Evolutionary conservation across 2,113 vertebrate species (phyloP).

Genomic region (Colius striatus): DNA sequence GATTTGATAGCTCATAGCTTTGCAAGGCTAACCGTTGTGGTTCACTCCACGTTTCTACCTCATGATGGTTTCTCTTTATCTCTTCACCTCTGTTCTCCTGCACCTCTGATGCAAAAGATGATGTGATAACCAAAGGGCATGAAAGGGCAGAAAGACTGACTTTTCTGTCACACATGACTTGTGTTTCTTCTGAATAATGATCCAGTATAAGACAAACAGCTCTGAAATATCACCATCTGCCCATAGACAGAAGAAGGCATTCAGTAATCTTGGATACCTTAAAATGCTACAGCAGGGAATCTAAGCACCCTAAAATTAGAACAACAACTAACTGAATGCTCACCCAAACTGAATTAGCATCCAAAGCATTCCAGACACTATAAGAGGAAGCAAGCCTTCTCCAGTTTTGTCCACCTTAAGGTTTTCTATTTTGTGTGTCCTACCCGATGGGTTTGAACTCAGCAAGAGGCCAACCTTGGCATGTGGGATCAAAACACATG

Average conservation of each 20-base stretch:
- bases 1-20: neutral
- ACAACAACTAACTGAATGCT: neutral
- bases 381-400: neutral
- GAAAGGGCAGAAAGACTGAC: neutral
- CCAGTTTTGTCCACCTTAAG: fast-evolving
- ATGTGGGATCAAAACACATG: fast-evolving
- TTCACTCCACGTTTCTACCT: neutral
- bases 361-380: neutral
- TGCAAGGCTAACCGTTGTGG: neutral
- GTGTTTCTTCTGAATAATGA: neutral
- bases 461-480: fast-evolving
- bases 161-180: neutral
- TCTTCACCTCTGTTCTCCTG: neutral
- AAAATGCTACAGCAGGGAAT: neutral
- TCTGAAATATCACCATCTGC: neutral
- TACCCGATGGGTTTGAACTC: neutral
- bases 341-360: neutral
- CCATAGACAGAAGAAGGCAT: neutral
- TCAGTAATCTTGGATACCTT: neutral
- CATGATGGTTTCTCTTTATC: neutral
- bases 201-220: neutral
- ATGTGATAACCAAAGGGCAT: neutral
- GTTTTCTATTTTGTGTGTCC: neutral
- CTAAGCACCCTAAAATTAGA: neutral
- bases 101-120: neutral